These are phyloP conservation scores for Blera fallax DNA, from an alignment of 2,888 invertebrate genomes.

Conservation along the genomic window DNA sequence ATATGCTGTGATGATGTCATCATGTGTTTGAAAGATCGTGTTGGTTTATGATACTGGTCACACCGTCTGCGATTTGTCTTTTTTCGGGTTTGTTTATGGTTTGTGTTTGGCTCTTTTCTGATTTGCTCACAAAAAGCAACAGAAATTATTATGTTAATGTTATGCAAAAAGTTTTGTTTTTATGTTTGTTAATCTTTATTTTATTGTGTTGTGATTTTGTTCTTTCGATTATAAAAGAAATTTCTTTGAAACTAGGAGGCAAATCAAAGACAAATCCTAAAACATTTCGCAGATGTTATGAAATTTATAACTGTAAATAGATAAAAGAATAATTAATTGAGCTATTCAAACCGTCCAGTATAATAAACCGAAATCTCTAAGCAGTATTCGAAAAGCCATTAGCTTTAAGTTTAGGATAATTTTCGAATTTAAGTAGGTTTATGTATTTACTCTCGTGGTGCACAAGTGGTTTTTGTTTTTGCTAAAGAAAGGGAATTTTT, in stretches of 20 bases:
- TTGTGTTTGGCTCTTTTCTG: neutral
- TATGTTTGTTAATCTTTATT: neutral
- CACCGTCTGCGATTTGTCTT: conserved; percentile 53
- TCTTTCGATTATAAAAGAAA: neutral
- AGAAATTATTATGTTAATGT: neutral
- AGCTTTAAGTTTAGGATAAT: conserved; percentile 79
- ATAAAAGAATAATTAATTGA: conserved; percentile 47
- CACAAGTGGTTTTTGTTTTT: conserved; percentile 61
- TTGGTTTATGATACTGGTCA: conserved; percentile 81
- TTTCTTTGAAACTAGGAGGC: neutral
- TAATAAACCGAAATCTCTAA: conserved; percentile 82
- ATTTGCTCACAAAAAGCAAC: neutral
- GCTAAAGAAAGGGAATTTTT: neutral
- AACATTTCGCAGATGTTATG: conserved; percentile 57
- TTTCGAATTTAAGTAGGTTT: conserved; percentile 73
- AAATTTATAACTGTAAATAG: conserved; percentile 63
- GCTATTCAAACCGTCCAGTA: conserved; percentile 78
- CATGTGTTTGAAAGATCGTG: conserved; percentile 75
- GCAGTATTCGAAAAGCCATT: conserved; percentile 83
- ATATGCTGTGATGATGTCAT: conserved; percentile 72
- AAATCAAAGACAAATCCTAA: conserved; percentile 46
- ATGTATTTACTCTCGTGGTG: conserved; percentile 64
- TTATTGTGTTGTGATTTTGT: neutral
- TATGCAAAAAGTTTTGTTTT: conserved; percentile 2
- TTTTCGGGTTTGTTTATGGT: conserved; percentile 17